These are phyloP conservation scores for Siniperca obscura DNA, from an alignment of 2,797 vertebrate species.

Conservation along the genomic window DNA sequence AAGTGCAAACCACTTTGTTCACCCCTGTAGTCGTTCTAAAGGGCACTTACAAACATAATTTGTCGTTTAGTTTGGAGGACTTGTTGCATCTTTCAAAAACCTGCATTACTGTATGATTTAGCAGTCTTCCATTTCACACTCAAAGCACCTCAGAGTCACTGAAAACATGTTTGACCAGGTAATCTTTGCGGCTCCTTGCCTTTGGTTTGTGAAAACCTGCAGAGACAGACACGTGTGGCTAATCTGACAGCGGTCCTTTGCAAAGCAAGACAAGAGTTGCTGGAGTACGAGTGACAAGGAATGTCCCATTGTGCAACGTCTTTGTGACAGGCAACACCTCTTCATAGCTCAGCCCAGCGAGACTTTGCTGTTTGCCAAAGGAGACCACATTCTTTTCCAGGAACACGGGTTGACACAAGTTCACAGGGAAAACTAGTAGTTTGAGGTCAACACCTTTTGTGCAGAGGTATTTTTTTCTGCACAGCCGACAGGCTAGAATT, in stretches of 20 bases:
- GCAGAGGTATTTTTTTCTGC: conserved; percentile 27
- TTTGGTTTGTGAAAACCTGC: conserved; percentile 32
- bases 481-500: conserved; percentile 37
- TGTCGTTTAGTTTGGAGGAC: not conserved
- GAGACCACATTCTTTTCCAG: conserved; percentile 54
- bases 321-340: conserved; percentile 59
- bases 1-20: not conserved
- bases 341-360: conserved; percentile 26
- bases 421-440: conserved; percentile 46
- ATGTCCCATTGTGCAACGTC: conserved; percentile 64
- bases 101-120: not conserved
- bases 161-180: conserved; percentile 16
- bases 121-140: not conserved
- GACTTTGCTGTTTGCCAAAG: conserved; percentile 56
- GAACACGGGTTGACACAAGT: conserved; percentile 54
- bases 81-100: not conserved
- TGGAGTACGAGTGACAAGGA: conserved; percentile 45
- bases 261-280: conserved; percentile 21
- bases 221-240: conserved; percentile 42
- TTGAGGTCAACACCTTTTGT: conserved; percentile 69
- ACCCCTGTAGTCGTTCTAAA: not conserved
- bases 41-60: not conserved
- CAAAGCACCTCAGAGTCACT: not conserved
- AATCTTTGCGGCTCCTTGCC: not conserved
- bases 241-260: conserved; percentile 51